A percentile compares a stretch with the other conserved stretches of the same genome.
Evolutionary conservation across 2,113 vertebrate genomes (phyloP).

Genomic region (Mesocricetus auratus): DNA sequence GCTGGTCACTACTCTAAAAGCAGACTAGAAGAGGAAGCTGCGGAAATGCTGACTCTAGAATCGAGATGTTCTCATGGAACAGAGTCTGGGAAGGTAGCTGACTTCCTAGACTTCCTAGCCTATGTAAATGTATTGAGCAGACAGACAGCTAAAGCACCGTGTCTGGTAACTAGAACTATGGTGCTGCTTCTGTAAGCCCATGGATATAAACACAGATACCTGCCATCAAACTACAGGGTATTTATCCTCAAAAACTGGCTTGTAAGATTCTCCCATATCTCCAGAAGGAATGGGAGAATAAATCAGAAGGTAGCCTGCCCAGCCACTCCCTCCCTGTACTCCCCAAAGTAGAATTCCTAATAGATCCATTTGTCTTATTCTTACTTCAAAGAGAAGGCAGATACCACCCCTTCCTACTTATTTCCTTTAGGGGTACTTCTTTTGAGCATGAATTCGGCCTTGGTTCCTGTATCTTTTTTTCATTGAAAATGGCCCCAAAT

Average conservation of each 20-base stretch:
- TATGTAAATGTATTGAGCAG: fast-evolving
- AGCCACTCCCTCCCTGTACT: not conserved
- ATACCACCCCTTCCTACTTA: not conserved
- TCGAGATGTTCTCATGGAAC: not conserved
- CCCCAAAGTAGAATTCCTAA: conserved; percentile 23
- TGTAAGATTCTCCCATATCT: not conserved
- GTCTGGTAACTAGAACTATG: not conserved
- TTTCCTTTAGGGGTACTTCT: conserved; percentile 8
- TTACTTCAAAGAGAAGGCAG: conserved; percentile 12
- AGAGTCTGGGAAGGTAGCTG: not conserved
- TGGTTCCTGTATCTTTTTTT: not conserved
- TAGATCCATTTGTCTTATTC: not conserved
- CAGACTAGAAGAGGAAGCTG: not conserved
- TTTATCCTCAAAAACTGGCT: not conserved
- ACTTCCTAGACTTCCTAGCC: not conserved
- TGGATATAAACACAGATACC: not conserved
- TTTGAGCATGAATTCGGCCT: conserved; percentile 18
- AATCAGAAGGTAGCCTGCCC: not conserved
- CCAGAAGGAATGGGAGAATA: not conserved
- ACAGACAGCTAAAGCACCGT: fast-evolving
- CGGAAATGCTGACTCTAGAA: not conserved
- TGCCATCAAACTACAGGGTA: not conserved
- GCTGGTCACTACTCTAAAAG: too few relatives aligned
- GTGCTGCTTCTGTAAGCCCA: not conserved
- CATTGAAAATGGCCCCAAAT: not conserved